A percentile compares a stretch with the other conserved stretches of the same genome.
phyloP scores from a whole-genome alignment of 2,888 invertebrate genomes.

The Poecilobothrus nobilitatus region DNA sequence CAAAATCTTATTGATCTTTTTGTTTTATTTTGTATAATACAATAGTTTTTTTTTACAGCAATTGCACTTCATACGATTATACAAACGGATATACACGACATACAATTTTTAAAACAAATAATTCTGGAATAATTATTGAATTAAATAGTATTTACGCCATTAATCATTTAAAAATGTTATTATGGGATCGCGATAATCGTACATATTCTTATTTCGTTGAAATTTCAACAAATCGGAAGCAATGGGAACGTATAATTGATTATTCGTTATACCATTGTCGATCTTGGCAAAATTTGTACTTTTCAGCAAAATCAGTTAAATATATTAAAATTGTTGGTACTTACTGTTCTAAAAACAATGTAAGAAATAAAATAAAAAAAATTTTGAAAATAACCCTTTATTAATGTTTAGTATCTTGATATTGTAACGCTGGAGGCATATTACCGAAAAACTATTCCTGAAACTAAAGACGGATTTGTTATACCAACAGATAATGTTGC shows the following conservation, averaged over 20 bases:
- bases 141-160: conserved; percentile 78
- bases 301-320: conserved; percentile 78
- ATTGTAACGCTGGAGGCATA: conserved; percentile 86
- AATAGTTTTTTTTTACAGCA: no score
- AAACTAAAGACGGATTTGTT: conserved; percentile 64
- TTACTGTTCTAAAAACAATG: conserved; percentile 90
- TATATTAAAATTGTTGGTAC: conserved; percentile 79
- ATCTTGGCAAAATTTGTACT: conserved; percentile 94
- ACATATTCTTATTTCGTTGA: conserved; percentile 50
- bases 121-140: conserved; percentile 77
- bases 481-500: conserved; percentile 88
- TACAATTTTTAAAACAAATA: conserved; percentile 67
- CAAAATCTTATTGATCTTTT: no score
- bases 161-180: conserved; percentile 83
- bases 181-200: conserved; percentile 91
- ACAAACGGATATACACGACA: conserved; percentile 85
- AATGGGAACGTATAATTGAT: conserved; percentile 91
- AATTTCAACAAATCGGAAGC: conserved; percentile 88
- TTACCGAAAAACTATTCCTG: conserved; percentile 68
- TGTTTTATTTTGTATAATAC: no score
- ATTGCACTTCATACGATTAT: conserved; percentile 72
- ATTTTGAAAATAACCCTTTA: background rate
- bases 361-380: conserved; percentile 30
- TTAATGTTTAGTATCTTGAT: conserved; percentile 63
- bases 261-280: conserved; percentile 87